phyloP scores from a whole-genome alignment of 2,113 vertebrate species.

The Amia ocellicauda region DNA sequence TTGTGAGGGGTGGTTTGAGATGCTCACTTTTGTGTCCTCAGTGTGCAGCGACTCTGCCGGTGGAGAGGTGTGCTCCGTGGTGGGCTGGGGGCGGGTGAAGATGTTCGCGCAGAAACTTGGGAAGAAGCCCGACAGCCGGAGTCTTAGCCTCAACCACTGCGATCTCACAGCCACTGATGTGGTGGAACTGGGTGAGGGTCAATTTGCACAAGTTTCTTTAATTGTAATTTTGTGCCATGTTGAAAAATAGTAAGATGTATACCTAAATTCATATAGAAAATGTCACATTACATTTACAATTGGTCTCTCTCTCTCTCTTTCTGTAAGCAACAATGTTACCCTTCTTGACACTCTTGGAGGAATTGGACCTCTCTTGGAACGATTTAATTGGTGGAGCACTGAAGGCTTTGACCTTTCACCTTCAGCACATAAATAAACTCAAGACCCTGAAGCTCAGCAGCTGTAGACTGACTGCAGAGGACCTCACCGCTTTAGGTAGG shows the following conservation, averaged over 20 bases:
- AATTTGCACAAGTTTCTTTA: too few species aligned
- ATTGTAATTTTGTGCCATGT: too few species aligned
- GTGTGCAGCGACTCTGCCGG: slow-evolving; percentile 16
- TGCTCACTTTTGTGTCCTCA: slow-evolving; percentile 12
- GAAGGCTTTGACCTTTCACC: slow-evolving; percentile 58
- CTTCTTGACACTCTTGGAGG: slow-evolving; percentile 71
- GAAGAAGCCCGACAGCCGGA: slow-evolving; percentile 57
- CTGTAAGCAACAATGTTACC: slow-evolving; percentile 62
- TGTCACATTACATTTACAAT: too few species aligned
- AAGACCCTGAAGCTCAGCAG: slow-evolving; percentile 69
- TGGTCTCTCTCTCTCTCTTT: slow-evolving; percentile 18
- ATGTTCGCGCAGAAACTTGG: slow-evolving; percentile 71
- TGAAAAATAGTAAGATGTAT: not conserved
- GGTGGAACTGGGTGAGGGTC: slow-evolving; percentile 66
- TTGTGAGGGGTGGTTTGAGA: not conserved
- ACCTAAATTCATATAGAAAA: too few species aligned
- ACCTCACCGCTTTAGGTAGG: slow-evolving; percentile 72
- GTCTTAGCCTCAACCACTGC: slow-evolving; percentile 69
- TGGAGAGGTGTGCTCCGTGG: slow-evolving; percentile 19
- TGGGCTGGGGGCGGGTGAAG: slow-evolving; percentile 60
- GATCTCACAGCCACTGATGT: slow-evolving; percentile 65
- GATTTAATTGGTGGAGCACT: slow-evolving; percentile 71
- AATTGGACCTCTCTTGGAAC: slow-evolving; percentile 85
- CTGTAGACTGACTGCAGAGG: slow-evolving; percentile 71
- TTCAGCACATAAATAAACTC: slow-evolving; percentile 63